Evolutionary conservation across 2,888 invertebrate genomes (phyloP), one percentile per base, ranked within the genome.

Genomic region (Oegoconia quadripuncta): DNA sequence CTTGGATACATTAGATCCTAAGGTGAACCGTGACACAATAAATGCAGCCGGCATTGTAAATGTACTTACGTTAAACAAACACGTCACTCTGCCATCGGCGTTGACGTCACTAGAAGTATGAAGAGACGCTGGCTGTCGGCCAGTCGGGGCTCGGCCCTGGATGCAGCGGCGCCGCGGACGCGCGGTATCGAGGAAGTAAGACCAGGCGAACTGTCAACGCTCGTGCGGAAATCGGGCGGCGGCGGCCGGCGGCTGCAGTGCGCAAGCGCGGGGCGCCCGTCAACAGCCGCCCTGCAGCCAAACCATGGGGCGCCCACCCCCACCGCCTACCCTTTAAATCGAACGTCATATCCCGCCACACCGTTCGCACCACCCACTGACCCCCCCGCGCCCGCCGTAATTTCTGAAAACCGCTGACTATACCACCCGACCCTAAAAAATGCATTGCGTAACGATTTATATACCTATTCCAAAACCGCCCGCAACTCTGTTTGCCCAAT

Each of bases 181-280:
- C 86, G 81, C 80, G 70, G 69, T 73, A 66, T 80, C 78, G 81
- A 82, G 89, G 88, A 88, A 84, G 79, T 82, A 78, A 76, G 79
- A 77, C 80, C 80, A 75, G 81, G 83, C 79, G 88, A 88, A 90
- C 90, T 90, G 90, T 90, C 90, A 89, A 87, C 88, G 89, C 78
- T 78, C 78, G 86, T 82, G 84, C 90, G 89, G 90, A 89, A 86
- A 83, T 76, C 83, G 89, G 89, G 88, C 89, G 81, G 79, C 78
- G 79, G 74, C 57, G 48, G 51, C 77, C 63, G 60, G 60, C 56
- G 52, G 73, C 54, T 64, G 55, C 59, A 68, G 55, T 50, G 77
- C 88, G 88, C 88, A 81, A 61, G 88, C 88, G 89, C 78, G 80
- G 61, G 71, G 75, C 83, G 88, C 88, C 88, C 88, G 86, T 87